phyloP scores from a whole-genome alignment of 1,140 invertebrate genomes.

The Papilio polytes region DNA sequence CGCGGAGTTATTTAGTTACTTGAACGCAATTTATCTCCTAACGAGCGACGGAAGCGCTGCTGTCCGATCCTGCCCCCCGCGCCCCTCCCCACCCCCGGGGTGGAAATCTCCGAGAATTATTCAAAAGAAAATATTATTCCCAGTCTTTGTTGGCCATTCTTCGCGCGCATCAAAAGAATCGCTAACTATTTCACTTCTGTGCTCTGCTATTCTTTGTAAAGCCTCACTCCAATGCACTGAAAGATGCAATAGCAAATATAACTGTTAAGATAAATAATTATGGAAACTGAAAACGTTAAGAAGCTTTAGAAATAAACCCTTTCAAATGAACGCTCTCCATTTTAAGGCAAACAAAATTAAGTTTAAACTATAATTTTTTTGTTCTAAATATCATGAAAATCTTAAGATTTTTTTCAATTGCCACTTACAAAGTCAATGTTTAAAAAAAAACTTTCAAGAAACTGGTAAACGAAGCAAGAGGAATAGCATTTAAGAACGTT shows the following conservation, averaged over 20 bases:
- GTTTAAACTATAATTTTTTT: too few species aligned
- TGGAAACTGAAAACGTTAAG: not conserved
- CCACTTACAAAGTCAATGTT: not conserved
- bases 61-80: not conserved
- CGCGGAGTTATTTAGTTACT: slow-evolving; percentile 21
- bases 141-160: slow-evolving; percentile 21
- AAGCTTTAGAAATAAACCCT: not conserved
- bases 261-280: not conserved
- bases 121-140: slow-evolving; percentile 24
- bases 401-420: not conserved
- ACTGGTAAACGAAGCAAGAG: not conserved
- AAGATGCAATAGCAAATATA: not conserved
- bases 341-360: too few species aligned
- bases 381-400: too few species aligned
- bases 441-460: not conserved
- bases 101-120: slow-evolving; percentile 22
- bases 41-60: slow-evolving; percentile 12
- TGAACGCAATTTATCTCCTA: slow-evolving; percentile 27
- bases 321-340: too few species aligned
- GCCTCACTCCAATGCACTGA: not conserved
- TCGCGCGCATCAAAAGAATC: slow-evolving; percentile 26
- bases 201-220: slow-evolving; percentile 19
- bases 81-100: not conserved
- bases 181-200: slow-evolving; percentile 23
- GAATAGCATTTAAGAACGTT: not conserved